A percentile compares a stretch with the other conserved stretches of the same genome.
These are phyloP conservation scores for Dromococcyx pavoninus DNA, from an alignment of 2,797 vertebrate species.

Conservation along the genomic window DNA sequence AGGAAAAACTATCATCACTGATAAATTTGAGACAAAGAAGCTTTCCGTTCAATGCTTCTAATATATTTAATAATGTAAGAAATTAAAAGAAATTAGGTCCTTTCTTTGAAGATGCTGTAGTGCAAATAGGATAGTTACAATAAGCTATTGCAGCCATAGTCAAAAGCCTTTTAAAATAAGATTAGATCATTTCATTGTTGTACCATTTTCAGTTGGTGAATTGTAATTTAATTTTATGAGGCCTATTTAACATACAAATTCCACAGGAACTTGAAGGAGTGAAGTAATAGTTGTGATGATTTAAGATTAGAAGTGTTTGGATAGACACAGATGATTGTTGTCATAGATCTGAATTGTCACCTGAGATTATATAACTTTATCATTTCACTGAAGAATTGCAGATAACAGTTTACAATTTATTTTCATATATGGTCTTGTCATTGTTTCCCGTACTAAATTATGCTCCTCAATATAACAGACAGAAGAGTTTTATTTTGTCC, in stretches of 20 bases:
- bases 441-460: slow-evolving; percentile 2
- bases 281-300: slow-evolving; percentile 16
- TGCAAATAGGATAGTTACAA: slow-evolving; percentile 33
- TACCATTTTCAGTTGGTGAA: neutral
- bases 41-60: neutral
- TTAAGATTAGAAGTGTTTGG: slow-evolving; percentile 38
- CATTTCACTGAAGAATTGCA: slow-evolving; percentile 13
- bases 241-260: slow-evolving; percentile 24
- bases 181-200: slow-evolving; percentile 36
- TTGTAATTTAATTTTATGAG: slow-evolving; percentile 48
- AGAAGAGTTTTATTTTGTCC: neutral
- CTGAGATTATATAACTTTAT: slow-evolving; percentile 34
- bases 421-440: neutral
- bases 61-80: slow-evolving; percentile 13
- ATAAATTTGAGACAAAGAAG: neutral
- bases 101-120: neutral
- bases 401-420: slow-evolving; percentile 3
- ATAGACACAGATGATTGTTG: slow-evolving; percentile 15
- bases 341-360: slow-evolving; percentile 44
- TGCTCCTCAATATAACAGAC: neutral
- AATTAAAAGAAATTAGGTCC: slow-evolving; percentile 39
- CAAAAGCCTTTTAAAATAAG: slow-evolving; percentile 50
- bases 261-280: slow-evolving; percentile 31
- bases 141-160: slow-evolving; percentile 29
- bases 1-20: neutral